Evolutionary conservation across 1,140 invertebrate species (phyloP), one percentile per base, ranked within the genome.

Genomic region (Caligus rogercresseyi): DNA sequence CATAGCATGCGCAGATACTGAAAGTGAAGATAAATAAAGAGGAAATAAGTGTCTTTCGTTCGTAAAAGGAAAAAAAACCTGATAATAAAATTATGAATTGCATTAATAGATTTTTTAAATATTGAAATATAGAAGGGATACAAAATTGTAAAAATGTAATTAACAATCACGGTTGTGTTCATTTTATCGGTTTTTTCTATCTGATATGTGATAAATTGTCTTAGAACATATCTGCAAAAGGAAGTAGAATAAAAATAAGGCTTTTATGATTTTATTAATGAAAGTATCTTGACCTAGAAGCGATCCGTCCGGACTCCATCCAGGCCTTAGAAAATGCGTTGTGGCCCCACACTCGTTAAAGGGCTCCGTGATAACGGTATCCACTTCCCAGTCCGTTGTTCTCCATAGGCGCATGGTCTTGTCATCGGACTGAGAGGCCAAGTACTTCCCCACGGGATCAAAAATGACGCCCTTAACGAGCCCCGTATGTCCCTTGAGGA

Each of bases 241-340:
- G n/a, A n/a, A n/a, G n/a, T n/a, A n/a, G n/a, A n/a, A n/a, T n/a
- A n/a, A n/a, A n/a, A n/a, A n/a, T n/a, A n/a, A n/a, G n/a, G n/a
- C n/a, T n/a, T n/a, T n/a, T n/a, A n/a, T n/a, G n/a, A n/a, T n/a
- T n/a, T n/a, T n/a, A n/a, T n/a, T n/a, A n/a, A n/a, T n/a, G n/a
- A n/a, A n/a, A n/a, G n/a, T n/a, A n/a, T n/a, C n/a, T 43, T 43
- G 7, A 43, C 31, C 31, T n/a, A 65, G 20, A 11, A 25, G 53
- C 68, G 90, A 86, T 1, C 95, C 95, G 76, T 98, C 94, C 1
- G 95, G 93, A 25, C 92, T 96, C 95, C 95, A 98, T 31, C 85
- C 86, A 7, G 94, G 75, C 18, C 95, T 56, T 23, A 63, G 61
- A 19, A 63, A 51, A 53, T 63, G 61, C 51, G 61, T 63, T 4